Evolutionary conservation across 2,888 invertebrate species (phyloP).

Genomic region (Yponomeuta sedellus): DNA sequence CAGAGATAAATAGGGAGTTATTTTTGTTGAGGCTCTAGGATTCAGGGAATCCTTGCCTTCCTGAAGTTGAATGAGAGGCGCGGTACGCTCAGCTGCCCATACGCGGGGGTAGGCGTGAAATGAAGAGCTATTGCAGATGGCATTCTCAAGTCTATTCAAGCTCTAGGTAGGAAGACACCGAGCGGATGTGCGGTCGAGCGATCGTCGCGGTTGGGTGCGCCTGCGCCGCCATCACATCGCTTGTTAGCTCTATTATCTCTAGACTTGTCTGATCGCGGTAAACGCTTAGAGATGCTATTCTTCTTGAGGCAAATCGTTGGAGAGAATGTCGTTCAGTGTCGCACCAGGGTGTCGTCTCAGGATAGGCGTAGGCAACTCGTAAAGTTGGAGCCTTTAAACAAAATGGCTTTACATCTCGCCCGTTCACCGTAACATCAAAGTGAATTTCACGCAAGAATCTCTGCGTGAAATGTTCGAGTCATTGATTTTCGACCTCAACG

Average conservation of each 20-base stretch:
- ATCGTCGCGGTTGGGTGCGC: conserved; percentile 58
- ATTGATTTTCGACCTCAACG: neutral
- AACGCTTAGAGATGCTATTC: conserved; percentile 46
- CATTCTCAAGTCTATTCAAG: conserved; percentile 17
- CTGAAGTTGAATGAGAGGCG: neutral
- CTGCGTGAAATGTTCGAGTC: neutral
- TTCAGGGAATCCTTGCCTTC: neutral
- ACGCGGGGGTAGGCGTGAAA: neutral
- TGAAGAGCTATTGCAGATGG: neutral
- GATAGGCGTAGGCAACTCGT: neutral
- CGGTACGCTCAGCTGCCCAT: neutral
- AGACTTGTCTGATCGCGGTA: conserved; percentile 47
- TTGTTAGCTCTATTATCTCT: conserved; percentile 64
- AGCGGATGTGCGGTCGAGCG: conserved; percentile 73
- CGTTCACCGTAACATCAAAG: neutral
- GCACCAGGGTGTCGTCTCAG: neutral
- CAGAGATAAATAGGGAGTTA: too few relatives aligned
- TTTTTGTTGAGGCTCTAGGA: neutral
- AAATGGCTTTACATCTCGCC: neutral
- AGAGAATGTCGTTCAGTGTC: conserved; percentile 20
- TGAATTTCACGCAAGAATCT: neutral
- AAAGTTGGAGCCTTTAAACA: neutral
- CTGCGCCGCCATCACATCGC: conserved; percentile 59
- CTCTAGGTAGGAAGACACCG: conserved; percentile 49
- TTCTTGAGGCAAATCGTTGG: conserved; percentile 44